These are phyloP conservation scores for Notoglanidium macrostoma DNA, from an alignment of 2,797 vertebrate species.

Conservation along the genomic window DNA sequence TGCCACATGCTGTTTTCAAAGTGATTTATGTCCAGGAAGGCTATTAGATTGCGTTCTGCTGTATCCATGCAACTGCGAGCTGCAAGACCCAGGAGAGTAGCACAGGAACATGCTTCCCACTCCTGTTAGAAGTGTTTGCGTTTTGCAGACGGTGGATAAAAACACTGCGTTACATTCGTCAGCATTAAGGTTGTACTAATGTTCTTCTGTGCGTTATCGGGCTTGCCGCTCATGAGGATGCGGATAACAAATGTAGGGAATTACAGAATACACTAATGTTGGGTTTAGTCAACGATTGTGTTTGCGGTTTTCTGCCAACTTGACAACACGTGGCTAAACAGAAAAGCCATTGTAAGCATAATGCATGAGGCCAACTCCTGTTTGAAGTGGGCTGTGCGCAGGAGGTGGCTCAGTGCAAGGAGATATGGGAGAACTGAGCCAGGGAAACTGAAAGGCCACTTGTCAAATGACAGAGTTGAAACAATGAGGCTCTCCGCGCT, in stretches of 20 bases:
- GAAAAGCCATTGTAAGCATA: conserved; percentile 31
- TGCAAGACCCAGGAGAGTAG: conserved; percentile 53
- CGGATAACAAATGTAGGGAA: conserved; percentile 32
- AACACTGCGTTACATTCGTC: conserved; percentile 58
- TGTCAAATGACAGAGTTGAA: conserved; percentile 68
- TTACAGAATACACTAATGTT: conserved; percentile 25
- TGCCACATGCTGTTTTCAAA: conserved; percentile 65
- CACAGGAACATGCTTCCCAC: conserved; percentile 60
- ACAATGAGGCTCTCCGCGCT: conserved; percentile 62
- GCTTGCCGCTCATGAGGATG: conserved; percentile 8
- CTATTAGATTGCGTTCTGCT: conserved; percentile 70
- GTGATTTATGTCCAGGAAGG: conserved; percentile 74
- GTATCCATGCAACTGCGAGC: conserved; percentile 63
- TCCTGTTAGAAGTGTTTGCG: conserved; percentile 60
- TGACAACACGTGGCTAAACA: conserved; percentile 22
- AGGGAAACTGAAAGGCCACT: conserved; percentile 68
- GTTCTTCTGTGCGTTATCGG: conserved; percentile 24
- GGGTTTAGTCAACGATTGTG: conserved; percentile 33
- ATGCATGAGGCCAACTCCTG: conserved; percentile 18
- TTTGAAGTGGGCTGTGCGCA: conserved; percentile 26
- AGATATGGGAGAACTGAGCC: conserved; percentile 26
- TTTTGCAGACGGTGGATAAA: conserved; percentile 47
- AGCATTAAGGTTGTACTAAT: conserved; percentile 35
- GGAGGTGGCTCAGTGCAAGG: conserved; percentile 16
- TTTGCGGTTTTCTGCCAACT: conserved; percentile 36